Conservation (phyloP, 2,113 vertebrate genomes). For the Camarhynchus parvulus region DNA sequence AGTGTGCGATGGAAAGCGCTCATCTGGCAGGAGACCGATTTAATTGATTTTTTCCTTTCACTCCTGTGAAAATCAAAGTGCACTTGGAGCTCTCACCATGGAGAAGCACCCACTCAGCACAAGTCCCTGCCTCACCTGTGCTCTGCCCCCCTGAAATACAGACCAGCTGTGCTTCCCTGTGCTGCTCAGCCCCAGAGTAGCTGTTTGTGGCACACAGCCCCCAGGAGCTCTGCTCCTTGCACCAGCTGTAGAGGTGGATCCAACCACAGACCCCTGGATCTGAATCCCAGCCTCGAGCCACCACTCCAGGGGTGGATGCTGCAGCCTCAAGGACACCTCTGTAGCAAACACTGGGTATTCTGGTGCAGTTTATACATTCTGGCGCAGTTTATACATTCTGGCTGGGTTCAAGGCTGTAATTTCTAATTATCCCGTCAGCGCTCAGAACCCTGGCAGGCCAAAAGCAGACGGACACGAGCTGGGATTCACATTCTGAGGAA, state of each 20-base stretch:
- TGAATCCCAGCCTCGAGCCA: fast-evolving
- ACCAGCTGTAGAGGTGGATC: too few species aligned
- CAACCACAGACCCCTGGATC: fast-evolving
- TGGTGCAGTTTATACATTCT: not conserved
- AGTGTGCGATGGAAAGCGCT: not conserved
- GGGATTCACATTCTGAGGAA: fast-evolving
- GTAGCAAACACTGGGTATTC: not conserved
- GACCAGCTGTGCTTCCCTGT: not conserved
- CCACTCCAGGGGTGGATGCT: not conserved
- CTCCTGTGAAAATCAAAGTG: not conserved
- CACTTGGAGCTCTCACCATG: not conserved
- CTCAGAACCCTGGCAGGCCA: not conserved
- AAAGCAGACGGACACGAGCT: not conserved
- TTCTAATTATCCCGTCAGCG: not conserved
- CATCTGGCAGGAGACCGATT: not conserved
- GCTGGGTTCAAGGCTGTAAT: not conserved
- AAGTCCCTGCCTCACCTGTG: not conserved
- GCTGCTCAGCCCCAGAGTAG: fast-evolving
- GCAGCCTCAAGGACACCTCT: not conserved
- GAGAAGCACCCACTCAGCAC: not conserved
- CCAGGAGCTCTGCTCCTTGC: not conserved
- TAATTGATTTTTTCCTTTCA: not conserved
- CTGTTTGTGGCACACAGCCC: fast-evolving
- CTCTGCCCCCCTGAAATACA: not conserved
- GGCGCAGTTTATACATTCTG: not conserved